These are phyloP conservation scores for Probaryconus sp. DNA, from an alignment of 1,140 invertebrate genomes.

Conservation along the genomic window DNA sequence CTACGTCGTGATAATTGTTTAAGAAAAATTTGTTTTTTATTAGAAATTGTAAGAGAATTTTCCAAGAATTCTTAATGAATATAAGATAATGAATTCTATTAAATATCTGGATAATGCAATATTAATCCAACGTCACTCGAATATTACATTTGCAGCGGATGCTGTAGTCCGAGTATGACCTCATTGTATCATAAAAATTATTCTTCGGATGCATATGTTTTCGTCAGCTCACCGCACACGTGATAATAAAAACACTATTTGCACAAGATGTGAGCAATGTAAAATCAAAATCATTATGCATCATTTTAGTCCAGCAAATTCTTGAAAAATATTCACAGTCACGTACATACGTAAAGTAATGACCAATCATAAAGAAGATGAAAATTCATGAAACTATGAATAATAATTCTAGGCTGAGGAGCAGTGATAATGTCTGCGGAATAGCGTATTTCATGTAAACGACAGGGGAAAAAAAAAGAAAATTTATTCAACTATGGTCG, in stretches of 20 bases:
- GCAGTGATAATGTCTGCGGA: constrained; percentile 56
- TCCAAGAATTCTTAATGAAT: too few relatives aligned
- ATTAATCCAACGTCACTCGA: too few relatives aligned
- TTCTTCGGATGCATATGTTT: too few relatives aligned
- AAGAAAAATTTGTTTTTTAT: too few relatives aligned
- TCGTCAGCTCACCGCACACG: too few relatives aligned
- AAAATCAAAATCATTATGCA: constrained; percentile 28
- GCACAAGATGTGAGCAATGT: background rate
- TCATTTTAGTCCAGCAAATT: constrained; percentile 35
- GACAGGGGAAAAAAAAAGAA: constrained; percentile 41
- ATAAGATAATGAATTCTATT: too few relatives aligned
- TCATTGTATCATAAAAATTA: too few relatives aligned
- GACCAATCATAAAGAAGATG: constrained; percentile 63
- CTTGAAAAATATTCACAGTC: constrained; percentile 38
- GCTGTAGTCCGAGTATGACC: too few relatives aligned
- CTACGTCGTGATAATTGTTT: too few relatives aligned
- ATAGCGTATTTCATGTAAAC: constrained; percentile 53
- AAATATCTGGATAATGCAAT: too few relatives aligned
- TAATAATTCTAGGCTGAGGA: constrained; percentile 66
- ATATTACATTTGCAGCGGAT: too few relatives aligned
- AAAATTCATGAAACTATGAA: constrained; percentile 77
- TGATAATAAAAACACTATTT: constrained; percentile 20
- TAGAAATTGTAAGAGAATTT: too few relatives aligned
- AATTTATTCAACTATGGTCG: constrained; percentile 56
- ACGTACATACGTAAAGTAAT: constrained; percentile 62